Conservation (phyloP, 2,888 invertebrate genomes). For the Protophormia terraenovae region DNA sequence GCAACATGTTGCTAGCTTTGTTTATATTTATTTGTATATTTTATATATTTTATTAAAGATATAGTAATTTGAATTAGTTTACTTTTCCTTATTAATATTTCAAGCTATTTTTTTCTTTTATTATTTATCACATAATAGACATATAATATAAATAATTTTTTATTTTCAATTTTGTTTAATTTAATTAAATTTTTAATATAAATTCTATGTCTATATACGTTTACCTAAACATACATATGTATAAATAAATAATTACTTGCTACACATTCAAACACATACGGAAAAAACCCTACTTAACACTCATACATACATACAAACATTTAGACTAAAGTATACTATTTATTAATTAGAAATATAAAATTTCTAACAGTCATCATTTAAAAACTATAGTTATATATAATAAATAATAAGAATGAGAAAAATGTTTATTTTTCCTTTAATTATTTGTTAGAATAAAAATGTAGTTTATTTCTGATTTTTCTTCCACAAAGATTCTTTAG, state of each 20-base stretch:
- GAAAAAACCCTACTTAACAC: slow-evolving; percentile 23
- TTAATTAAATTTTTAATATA: slow-evolving; percentile 14
- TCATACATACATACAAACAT: slow-evolving; percentile 26
- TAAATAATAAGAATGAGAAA: slow-evolving; percentile 11
- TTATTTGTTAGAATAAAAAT: not conserved
- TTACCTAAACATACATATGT: not conserved
- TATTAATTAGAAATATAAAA: slow-evolving; percentile 19
- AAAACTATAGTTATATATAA: not conserved
- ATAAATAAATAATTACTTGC: slow-evolving; percentile 21
- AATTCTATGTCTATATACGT: slow-evolving; percentile 5
- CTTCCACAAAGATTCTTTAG: not conserved
- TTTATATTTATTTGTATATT: not conserved
- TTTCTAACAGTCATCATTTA: slow-evolving; percentile 41
- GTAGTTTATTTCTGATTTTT: not conserved
- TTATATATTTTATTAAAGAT: not conserved
- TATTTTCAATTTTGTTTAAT: slow-evolving; percentile 13
- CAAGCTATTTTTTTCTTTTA: slow-evolving; percentile 39
- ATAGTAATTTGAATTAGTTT: not conserved
- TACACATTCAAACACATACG: slow-evolving; percentile 33
- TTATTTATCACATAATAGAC: slow-evolving; percentile 61
- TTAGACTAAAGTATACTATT: not conserved
- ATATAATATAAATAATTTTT: slow-evolving; percentile 10
- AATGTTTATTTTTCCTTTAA: not conserved
- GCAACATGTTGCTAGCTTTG: slow-evolving; percentile 17
- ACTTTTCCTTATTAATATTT: slow-evolving; percentile 14